Conservation (phyloP, 2,113 vertebrate genomes). For the Australoheros scitulus region DNA sequence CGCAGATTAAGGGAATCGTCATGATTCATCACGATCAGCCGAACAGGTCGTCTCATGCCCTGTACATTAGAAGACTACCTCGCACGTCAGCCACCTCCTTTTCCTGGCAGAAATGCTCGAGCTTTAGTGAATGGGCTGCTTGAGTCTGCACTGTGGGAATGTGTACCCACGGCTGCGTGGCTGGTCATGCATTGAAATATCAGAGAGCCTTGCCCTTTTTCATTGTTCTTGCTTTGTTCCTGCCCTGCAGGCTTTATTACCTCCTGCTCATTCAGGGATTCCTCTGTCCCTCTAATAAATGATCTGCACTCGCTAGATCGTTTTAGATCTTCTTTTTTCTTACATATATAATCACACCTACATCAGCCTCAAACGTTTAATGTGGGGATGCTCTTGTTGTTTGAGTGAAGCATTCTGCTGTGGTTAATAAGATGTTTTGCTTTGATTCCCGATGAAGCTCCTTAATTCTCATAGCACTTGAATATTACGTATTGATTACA, state of each 20-base stretch:
- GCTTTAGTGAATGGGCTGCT: conserved; percentile 45
- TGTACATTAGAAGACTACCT: conserved; percentile 16
- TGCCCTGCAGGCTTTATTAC: background rate
- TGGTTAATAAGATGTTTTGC: conserved; percentile 20
- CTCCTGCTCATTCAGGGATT: conserved; percentile 6
- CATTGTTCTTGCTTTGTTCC: conserved; percentile 23
- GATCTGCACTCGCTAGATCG: conserved; percentile 46
- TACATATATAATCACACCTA: conserved; percentile 32
- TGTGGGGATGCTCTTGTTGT: conserved; percentile 1
- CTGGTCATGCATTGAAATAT: conserved; percentile 28
- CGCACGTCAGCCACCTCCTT: conserved; percentile 19
- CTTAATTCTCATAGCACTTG: conserved; percentile 27
- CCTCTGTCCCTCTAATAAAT: conserved; percentile 1
- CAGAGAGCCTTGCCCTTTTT: conserved; percentile 26
- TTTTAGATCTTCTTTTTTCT: conserved; percentile 23
- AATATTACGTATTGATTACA: conserved; percentile 60
- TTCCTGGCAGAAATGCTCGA: conserved; percentile 3
- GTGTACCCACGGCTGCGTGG: conserved; percentile 13
- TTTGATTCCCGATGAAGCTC: conserved; percentile 17
- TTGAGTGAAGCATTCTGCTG: conserved; percentile 25
- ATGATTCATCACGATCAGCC: background rate
- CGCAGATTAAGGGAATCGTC: background rate
- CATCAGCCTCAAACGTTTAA: conserved; percentile 1
- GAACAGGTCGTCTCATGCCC: conserved; percentile 10
- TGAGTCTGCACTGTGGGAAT: conserved; percentile 44